Evolutionary conservation across 2,797 vertebrate genomes (phyloP).

Genomic region (Delichon dasypus): DNA sequence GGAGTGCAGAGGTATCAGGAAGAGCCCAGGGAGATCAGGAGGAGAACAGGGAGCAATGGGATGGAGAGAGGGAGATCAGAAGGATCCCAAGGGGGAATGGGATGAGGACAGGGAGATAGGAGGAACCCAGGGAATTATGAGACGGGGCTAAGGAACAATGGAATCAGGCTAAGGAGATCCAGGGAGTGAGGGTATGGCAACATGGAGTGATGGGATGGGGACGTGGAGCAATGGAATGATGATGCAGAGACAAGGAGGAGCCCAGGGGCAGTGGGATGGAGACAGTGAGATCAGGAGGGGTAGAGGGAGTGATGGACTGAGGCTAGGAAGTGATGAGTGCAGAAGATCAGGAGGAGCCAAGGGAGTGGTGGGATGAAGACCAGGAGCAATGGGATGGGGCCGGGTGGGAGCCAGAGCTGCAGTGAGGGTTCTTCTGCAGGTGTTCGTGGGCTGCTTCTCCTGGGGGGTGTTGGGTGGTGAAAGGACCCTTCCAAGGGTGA

Average conservation of each 20-base stretch:
- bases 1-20: background rate
- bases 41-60: background rate
- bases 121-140: background rate
- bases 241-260: background rate
- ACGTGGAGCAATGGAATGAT: background rate
- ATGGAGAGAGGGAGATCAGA: background rate
- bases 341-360: background rate
- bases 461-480: background rate
- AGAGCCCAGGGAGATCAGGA: background rate
- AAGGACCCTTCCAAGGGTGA: rapidly evolving
- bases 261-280: too few relatives aligned
- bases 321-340: background rate
- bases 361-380: background rate
- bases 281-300: background rate
- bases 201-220: background rate
- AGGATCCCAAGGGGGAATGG: background rate
- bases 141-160: background rate
- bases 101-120: too few relatives aligned
- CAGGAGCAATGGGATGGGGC: rapidly evolving
- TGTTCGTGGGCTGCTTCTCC: background rate
- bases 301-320: background rate
- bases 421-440: rapidly evolving
- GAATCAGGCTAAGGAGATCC: too few relatives aligned
- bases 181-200: background rate
- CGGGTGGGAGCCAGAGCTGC: background rate